Evolutionary conservation across 2,888 invertebrate species (phyloP).

Genomic region (Prenolepis imparis): DNA sequence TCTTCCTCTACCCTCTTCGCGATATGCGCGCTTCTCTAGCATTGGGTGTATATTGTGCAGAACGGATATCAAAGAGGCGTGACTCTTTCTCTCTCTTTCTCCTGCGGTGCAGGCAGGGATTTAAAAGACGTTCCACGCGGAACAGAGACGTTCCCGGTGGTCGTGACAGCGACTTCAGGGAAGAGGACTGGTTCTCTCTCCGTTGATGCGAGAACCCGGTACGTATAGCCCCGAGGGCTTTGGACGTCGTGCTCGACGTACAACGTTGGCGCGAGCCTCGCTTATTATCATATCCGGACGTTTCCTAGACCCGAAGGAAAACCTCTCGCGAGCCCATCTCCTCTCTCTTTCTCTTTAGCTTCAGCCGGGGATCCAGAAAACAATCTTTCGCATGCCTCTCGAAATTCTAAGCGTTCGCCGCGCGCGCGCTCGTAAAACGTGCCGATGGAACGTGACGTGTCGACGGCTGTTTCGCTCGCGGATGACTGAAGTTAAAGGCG

Average conservation of each 20-base stretch:
- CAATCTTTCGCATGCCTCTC: slow-evolving; percentile 73
- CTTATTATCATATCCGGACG: slow-evolving; percentile 79
- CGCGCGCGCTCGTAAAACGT: slow-evolving; percentile 53
- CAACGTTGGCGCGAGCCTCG: slow-evolving; percentile 74
- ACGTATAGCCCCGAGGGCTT: slow-evolving; percentile 68
- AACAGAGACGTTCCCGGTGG: slow-evolving; percentile 79
- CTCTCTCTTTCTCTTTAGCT: slow-evolving; percentile 12
- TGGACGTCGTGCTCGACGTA: slow-evolving; percentile 73
- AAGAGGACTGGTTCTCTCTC: slow-evolving; percentile 75
- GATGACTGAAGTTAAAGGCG: slow-evolving; percentile 52
- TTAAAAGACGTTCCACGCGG: slow-evolving; percentile 65
- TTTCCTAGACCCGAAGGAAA: slow-evolving; percentile 75
- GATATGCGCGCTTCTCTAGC: slow-evolving; percentile 39
- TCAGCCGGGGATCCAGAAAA: slow-evolving; percentile 66
- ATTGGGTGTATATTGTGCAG: slow-evolving; percentile 55
- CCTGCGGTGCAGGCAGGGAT: slow-evolving; percentile 55
- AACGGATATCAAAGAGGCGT: slow-evolving; percentile 67
- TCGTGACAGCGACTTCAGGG: slow-evolving; percentile 80
- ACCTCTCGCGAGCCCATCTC: slow-evolving; percentile 46
- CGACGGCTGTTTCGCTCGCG: slow-evolving; percentile 54
- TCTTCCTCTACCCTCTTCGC: slow-evolving; percentile 41
- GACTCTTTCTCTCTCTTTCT: slow-evolving; percentile 47
- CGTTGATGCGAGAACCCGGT: slow-evolving; percentile 71
- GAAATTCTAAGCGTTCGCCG: slow-evolving; percentile 61
- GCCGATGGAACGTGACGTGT: slow-evolving; percentile 56